A percentile compares a stretch with the other conserved stretches of the same genome.
Conservation (phyloP, 2,888 invertebrate genomes). For the Andrena praecox region DNA sequence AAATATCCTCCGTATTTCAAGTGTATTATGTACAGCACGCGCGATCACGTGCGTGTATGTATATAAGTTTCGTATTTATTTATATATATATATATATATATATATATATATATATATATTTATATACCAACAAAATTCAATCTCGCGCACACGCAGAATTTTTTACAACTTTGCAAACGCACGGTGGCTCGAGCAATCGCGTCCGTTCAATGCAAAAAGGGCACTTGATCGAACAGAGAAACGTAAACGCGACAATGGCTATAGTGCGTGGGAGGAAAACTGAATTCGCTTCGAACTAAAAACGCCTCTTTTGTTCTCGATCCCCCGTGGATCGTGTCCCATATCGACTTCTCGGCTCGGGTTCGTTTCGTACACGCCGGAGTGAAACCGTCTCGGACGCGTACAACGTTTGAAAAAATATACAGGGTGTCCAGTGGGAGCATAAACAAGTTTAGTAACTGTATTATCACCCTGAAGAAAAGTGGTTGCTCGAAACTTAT, state of each 20-base stretch:
- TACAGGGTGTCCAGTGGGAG: not conserved
- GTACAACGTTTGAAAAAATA: not conserved
- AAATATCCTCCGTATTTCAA: conserved; percentile 81
- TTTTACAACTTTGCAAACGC: conserved; percentile 38
- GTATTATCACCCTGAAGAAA: too few relatives aligned
- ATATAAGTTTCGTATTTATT: conserved; percentile 41
- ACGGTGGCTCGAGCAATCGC: conserved; percentile 61
- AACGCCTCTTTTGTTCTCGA: conserved; percentile 16
- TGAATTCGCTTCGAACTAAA: conserved; percentile 40
- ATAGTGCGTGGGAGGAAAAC: not conserved
- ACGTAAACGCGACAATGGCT: conserved; percentile 55
- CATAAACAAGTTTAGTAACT: too few relatives aligned
- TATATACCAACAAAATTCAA: conserved; percentile 29
- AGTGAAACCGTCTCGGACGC: conserved; percentile 2
- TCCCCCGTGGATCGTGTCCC: not conserved
- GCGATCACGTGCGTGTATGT: conserved; percentile 55
- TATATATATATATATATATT: too few relatives aligned
- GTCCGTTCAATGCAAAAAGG: conserved; percentile 80
- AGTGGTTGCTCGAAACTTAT: not conserved
- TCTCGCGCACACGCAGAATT: conserved; percentile 43
- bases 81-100: conserved; percentile 3
- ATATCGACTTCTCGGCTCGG: not conserved
- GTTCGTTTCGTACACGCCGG: conserved; percentile 5
- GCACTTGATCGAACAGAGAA: conserved; percentile 81
- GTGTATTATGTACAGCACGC: conserved; percentile 76